Percentiles rank a stretch among this genome's conserved stretches.
Conservation (phyloP, 64 coral and sea anemone species). For the Stylophora pistillata region DNA sequence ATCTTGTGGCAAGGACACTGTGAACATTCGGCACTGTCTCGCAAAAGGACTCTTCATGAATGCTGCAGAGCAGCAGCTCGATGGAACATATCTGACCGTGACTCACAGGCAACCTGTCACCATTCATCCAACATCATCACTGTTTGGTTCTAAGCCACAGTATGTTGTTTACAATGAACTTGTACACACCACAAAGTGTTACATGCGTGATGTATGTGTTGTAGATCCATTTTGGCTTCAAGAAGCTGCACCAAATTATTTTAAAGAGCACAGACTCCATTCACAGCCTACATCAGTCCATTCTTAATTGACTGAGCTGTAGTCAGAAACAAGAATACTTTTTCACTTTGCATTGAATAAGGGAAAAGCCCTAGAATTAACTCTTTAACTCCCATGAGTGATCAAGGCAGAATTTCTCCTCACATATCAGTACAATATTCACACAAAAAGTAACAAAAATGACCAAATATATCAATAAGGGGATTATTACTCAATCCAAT, state of each 20-base stretch:
- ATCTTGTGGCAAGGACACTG: slow-evolving; percentile 86
- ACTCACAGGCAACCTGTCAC: slow-evolving; percentile 65
- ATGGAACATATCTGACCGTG: slow-evolving; percentile 82
- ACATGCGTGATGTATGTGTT: slow-evolving; percentile 88
- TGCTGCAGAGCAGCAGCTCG: slow-evolving; percentile 83
- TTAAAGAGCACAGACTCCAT: slow-evolving; percentile 80
- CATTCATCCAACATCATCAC: slow-evolving; percentile 82
- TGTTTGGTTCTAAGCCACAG: slow-evolving; percentile 82
- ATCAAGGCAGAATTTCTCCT: too few relatives aligned
- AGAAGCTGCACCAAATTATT: slow-evolving; percentile 74
- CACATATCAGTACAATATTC: too few relatives aligned
- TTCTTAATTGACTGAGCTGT: not conserved
- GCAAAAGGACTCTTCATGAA: slow-evolving; percentile 89
- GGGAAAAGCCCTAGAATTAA: too few relatives aligned
- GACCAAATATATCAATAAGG: too few relatives aligned
- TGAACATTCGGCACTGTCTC: slow-evolving; percentile 71
- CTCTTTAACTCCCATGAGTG: too few relatives aligned
- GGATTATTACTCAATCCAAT: too few relatives aligned
- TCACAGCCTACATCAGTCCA: slow-evolving; percentile 64
- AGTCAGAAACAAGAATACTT: too few relatives aligned
- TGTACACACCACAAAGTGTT: slow-evolving; percentile 94
- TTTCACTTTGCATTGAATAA: too few relatives aligned
- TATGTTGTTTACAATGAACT: slow-evolving; percentile 96
- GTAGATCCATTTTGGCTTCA: slow-evolving; percentile 88
- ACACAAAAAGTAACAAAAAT: too few relatives aligned